These are phyloP conservation scores for Norana najaformis DNA, from an alignment of 2,888 invertebrate species.

Conservation along the genomic window DNA sequence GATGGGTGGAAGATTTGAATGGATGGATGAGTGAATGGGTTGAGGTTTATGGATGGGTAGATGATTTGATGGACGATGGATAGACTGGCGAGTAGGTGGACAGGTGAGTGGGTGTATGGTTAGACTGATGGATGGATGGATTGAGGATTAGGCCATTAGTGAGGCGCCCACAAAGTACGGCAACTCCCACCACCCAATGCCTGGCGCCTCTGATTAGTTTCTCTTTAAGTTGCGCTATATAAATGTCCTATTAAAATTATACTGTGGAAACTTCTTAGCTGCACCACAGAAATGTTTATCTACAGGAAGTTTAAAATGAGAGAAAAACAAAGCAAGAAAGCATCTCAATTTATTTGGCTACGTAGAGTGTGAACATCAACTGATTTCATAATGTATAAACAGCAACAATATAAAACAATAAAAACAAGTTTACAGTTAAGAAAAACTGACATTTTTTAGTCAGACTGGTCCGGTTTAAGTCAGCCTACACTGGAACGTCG, in stretches of 20 bases:
- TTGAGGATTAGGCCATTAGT: too few species aligned
- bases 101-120: background rate
- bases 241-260: too few species aligned
- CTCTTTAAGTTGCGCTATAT: too few species aligned
- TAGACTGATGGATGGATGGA: too few species aligned
- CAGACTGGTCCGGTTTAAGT: background rate
- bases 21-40: background rate
- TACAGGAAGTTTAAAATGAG: background rate
- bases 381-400: constrained; percentile 13
- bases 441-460: background rate
- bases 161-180: too few species aligned
- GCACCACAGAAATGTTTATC: too few species aligned
- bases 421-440: background rate
- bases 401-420: background rate
- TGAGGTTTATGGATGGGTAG: background rate
- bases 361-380: background rate
- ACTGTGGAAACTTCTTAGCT: background rate
- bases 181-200: too few species aligned
- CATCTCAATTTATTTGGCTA: background rate
- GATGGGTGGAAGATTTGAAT: too few species aligned
- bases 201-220: too few species aligned
- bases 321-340: background rate
- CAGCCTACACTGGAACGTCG: too few species aligned
- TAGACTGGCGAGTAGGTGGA: background rate
- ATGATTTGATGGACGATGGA: background rate